Evolutionary conservation across 2,113 vertebrate genomes (phyloP), one percentile per base, ranked within the genome.

Genomic region (Scatophagus argus): DNA sequence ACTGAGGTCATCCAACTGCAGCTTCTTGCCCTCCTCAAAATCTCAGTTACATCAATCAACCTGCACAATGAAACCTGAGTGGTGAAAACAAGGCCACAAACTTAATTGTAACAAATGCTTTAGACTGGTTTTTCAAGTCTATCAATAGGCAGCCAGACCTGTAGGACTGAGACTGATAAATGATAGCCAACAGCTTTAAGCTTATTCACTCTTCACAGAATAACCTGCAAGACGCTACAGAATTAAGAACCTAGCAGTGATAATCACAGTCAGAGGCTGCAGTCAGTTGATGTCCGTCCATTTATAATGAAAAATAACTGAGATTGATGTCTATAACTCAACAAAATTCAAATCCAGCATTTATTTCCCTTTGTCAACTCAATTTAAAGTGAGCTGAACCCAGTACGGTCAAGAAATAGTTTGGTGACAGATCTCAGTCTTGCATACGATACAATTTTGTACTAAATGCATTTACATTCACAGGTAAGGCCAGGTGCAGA

Each of bases 381-480:
- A 54, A 16, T n/a, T 74, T 36, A 46, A 81, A 55, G 21, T 47
- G 46, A 70, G 47, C 4, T 63, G 8, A 71, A 10, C 25, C 14
- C 23, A 11, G 4, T 5, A 8, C 12, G 27, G 13, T 67, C 41
- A 21, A 21, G 4, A 34, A 21, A 34, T 3, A 41, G 23, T 23
- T 49, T 19, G 29, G 14, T 4, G 25, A 56, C 7, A 41, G 12
- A 0, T 74, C 29, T 63, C 44, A 58, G 58, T 68, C 23, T 71
- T 77, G 41, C 67, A 84, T 80, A 49, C 0, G 23, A 51, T 80
- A 49, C 0, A 21, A 51, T 54, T 39, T 62, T 9, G 73, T 6
- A 19, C 41, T 47, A 47, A 41, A 77, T 43, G 78, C 29, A 46
- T 66, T 10, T 59, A 85, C 61, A 86, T 74, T 84, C 76, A 84